phyloP scores from a whole-genome alignment of 2,888 invertebrate species.

The Amphimallon solstitiale region DNA sequence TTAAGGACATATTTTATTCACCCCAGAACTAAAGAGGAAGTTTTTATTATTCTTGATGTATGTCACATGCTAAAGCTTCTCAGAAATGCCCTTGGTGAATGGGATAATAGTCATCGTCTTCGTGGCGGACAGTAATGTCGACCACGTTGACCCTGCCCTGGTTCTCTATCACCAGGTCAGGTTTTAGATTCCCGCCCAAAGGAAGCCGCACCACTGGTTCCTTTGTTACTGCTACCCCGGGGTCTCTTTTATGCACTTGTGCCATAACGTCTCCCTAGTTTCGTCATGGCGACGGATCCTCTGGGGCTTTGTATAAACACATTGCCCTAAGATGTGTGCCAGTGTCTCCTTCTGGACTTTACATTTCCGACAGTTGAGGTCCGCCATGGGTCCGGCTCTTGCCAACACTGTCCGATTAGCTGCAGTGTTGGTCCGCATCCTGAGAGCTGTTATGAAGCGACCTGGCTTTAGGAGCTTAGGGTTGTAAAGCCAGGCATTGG shows the following conservation, averaged over 20 bases:
- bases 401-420: slow-evolving; percentile 48
- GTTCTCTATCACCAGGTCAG: slow-evolving; percentile 50
- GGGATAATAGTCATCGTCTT: slow-evolving; percentile 41
- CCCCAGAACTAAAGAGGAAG: too few relatives aligned
- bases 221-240: slow-evolving; percentile 47
- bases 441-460: slow-evolving; percentile 50
- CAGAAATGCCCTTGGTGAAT: too few relatives aligned
- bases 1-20: too few relatives aligned
- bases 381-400: slow-evolving; percentile 46
- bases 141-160: slow-evolving; percentile 48
- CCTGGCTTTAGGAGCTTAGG: slow-evolving; percentile 50
- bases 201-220: slow-evolving; percentile 15
- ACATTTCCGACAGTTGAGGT: slow-evolving; percentile 51
- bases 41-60: too few relatives aligned
- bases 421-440: slow-evolving; percentile 51
- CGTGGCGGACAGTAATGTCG: slow-evolving; percentile 51
- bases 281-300: slow-evolving; percentile 48
- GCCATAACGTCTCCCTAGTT: slow-evolving; percentile 5
- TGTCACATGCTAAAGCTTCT: too few relatives aligned
- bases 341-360: slow-evolving; percentile 50
- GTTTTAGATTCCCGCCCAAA: slow-evolving; percentile 48
- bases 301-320: slow-evolving; percentile 43
- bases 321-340: slow-evolving; percentile 52
- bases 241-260: slow-evolving; percentile 39
- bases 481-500: slow-evolving; percentile 49